Percentiles rank a stretch among this genome's conserved stretches.
These are phyloP conservation scores for Tetragonisca angustula DNA, from an alignment of 2,888 invertebrate genomes.

Conservation along the genomic window DNA sequence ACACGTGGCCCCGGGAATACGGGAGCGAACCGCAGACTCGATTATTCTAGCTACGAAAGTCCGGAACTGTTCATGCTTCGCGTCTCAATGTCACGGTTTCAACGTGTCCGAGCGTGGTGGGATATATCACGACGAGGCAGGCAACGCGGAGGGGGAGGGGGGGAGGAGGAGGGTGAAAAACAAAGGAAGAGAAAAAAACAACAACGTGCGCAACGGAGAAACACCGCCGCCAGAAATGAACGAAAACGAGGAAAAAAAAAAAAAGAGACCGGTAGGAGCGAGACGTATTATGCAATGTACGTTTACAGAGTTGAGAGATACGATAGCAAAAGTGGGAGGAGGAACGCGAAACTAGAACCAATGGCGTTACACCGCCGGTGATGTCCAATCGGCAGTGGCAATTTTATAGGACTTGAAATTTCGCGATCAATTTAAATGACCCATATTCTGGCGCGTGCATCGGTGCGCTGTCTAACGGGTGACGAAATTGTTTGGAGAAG, in stretches of 20 bases:
- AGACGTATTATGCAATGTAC: background rate
- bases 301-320: background rate
- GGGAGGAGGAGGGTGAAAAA: background rate
- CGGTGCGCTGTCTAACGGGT: slow-evolving; percentile 14
- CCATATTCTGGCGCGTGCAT: slow-evolving; percentile 24
- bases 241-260: background rate
- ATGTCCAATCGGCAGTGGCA: slow-evolving; percentile 32
- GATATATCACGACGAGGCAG: background rate
- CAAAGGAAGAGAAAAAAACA: background rate
- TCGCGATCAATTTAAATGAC: slow-evolving; percentile 52
- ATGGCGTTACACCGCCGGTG: slow-evolving; percentile 22
- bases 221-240: background rate
- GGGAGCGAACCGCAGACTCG: slow-evolving; percentile 24
- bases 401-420: slow-evolving; percentile 54
- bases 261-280: background rate
- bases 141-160: background rate
- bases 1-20: slow-evolving; percentile 67
- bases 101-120: slow-evolving; percentile 5
- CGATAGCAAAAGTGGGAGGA: background rate
- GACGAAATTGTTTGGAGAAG: background rate
- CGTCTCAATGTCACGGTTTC: slow-evolving; percentile 65
- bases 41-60: slow-evolving; percentile 52
- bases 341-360: slow-evolving; percentile 20
- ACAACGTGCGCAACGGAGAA: background rate
- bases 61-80: slow-evolving; percentile 35